Base-by-base conservation (phyloP, 2,113 vertebrate genomes). In the Pelecanoides urinatrix region DNA sequence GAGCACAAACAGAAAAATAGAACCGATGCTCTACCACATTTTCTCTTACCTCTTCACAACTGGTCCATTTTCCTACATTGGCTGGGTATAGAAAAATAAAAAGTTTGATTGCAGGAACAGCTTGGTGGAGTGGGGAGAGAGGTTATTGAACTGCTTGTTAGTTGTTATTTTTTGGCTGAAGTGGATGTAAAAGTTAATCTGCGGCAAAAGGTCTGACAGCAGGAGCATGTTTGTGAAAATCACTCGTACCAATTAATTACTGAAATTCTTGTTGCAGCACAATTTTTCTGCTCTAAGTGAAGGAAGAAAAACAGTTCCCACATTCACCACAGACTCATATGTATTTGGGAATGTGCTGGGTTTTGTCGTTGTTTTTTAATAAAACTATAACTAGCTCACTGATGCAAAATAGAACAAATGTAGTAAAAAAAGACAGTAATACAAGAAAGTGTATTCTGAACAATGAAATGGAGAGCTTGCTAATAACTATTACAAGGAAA, bases 221-320 rank as follows among this genome's bases (percentile, higher is more conserved):
- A 86, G 78, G 84, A 90, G 13, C 29, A 18, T n/a, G 61, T 76
- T 95, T 95, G 79, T 83, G 84, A 96, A 94, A 92, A 94, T 87
- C 50, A 38, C 73, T 71, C 2, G 23, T 87, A 76, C 32, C 90
- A 93, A 89, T 96, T 97, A 92, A 97, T 91, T 76, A 88, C 77
- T 82, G 71, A 89, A 96, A 83, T 87, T 93, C 66, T 88, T 90
- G 73, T 87, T 92, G 65, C 72, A 92, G 52, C 22, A 42, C 91
- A 85, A 47, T 87, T 88, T 93, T 92, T 92, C 74, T 91, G 26
- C 77, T 90, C 72, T 86, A 65, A 67, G 16, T 66, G 62, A 86
- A 86, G 52, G 85, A 93, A 84, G 22, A 55, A 90, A 82, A 96
- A 45, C 38, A 21, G n/a, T 94, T 85, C 58, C 55, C 89, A 12